Conservation (phyloP, 2,888 invertebrate genomes). For the Zelleria hepariella region DNA sequence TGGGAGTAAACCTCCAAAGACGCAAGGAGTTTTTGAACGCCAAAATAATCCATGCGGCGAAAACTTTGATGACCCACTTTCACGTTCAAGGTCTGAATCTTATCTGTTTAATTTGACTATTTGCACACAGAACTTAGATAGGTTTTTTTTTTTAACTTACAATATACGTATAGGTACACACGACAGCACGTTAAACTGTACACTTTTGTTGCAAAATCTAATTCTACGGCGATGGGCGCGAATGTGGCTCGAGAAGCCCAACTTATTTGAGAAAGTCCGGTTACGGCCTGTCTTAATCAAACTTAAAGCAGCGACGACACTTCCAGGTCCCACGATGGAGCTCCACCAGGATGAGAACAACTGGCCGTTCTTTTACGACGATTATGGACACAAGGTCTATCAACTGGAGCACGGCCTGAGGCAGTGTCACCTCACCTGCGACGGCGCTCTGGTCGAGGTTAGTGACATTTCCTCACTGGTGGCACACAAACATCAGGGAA, state of each 20-base stretch:
- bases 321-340: not conserved
- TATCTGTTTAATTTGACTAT: too few relatives aligned
- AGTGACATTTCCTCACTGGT: too few relatives aligned
- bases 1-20: not conserved
- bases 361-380: slow-evolving; percentile 40
- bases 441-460: slow-evolving; percentile 18
- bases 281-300: too few relatives aligned
- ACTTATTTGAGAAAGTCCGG: not conserved
- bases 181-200: too few relatives aligned
- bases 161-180: too few relatives aligned
- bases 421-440: slow-evolving; percentile 33
- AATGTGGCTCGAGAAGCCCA: not conserved
- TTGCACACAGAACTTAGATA: too few relatives aligned
- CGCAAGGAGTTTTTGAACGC: slow-evolving; percentile 17
- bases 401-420: slow-evolving; percentile 31
- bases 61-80: slow-evolving; percentile 39
- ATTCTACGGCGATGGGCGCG: too few relatives aligned
- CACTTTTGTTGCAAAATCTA: too few relatives aligned
- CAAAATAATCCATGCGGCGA: slow-evolving; percentile 26
- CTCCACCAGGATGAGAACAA: slow-evolving; percentile 18
- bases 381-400: slow-evolving; percentile 48
- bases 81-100: slow-evolving; percentile 43
- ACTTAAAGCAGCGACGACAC: not conserved
- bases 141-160: too few relatives aligned
- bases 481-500: too few relatives aligned